phyloP scores from a whole-genome alignment of 2,888 invertebrate species.

The Tenthredo amoena region DNA sequence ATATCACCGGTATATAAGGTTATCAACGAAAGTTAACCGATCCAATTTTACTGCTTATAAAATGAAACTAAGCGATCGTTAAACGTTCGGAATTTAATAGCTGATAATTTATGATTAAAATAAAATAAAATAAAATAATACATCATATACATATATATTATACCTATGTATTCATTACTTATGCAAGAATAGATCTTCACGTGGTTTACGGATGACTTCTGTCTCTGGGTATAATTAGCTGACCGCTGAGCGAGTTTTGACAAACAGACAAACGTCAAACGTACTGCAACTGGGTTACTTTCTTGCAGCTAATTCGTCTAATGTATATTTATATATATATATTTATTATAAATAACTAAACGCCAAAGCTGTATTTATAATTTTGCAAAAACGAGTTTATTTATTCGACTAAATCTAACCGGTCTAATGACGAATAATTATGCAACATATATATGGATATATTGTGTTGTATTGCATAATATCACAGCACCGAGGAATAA shows the following conservation, averaged over 20 bases:
- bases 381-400: neutral
- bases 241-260: neutral
- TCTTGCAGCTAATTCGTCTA: no score
- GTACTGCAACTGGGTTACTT: neutral
- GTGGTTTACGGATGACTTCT: neutral
- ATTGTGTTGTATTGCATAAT: neutral
- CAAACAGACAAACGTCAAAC: neutral
- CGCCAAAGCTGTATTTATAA: neutral
- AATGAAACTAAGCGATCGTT: neutral
- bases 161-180: neutral
- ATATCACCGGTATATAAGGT: slow-evolving; percentile 14
- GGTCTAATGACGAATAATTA: neutral
- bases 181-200: slow-evolving; percentile 26
- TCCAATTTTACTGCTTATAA: neutral
- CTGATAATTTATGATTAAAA: neutral
- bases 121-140: neutral
- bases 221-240: slow-evolving; percentile 23
- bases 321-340: neutral
- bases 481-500: neutral
- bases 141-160: neutral
- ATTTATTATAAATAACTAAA: neutral
- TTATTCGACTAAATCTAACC: neutral
- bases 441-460: neutral
- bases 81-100: neutral
- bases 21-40: neutral